phyloP scores from a whole-genome alignment of 2,797 vertebrate species.

The Lemur catta region DNA sequence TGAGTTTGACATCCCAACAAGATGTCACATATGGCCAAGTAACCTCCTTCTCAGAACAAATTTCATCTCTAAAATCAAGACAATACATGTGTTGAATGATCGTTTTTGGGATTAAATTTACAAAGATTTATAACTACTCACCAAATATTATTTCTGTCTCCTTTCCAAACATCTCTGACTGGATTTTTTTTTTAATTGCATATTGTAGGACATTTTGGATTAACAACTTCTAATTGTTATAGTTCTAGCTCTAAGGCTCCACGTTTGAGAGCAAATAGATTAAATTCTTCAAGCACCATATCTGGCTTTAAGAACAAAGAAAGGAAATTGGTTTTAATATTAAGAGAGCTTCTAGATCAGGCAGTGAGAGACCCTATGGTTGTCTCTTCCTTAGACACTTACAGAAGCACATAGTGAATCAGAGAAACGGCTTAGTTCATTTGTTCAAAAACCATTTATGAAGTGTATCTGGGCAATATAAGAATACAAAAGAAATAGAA shows the following conservation, averaged over 20 bases:
- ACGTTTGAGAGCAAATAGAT: background rate
- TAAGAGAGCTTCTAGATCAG: background rate
- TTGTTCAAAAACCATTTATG: constrained; percentile 22
- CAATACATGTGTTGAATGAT: background rate
- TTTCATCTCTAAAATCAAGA: constrained; percentile 3
- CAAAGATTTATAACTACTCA: background rate
- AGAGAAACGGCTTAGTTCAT: background rate
- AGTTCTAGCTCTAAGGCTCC: background rate
- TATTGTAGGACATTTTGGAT: background rate
- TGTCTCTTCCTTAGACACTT: background rate
- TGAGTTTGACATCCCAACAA: background rate
- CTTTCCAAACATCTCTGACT: background rate
- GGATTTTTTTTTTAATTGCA: background rate
- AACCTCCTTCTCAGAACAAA: constrained; percentile 18
- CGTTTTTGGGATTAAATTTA: background rate
- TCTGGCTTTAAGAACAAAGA: background rate
- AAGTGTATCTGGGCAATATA: background rate
- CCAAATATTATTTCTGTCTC: background rate
- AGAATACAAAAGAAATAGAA: background rate
- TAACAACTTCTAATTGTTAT: background rate
- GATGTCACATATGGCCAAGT: background rate
- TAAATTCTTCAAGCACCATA: background rate
- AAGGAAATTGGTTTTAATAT: background rate
- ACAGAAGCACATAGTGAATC: background rate
- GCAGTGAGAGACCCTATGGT: background rate